Evolutionary conservation across 2,113 vertebrate genomes (phyloP).

Genomic region (Pipa parva): DNA sequence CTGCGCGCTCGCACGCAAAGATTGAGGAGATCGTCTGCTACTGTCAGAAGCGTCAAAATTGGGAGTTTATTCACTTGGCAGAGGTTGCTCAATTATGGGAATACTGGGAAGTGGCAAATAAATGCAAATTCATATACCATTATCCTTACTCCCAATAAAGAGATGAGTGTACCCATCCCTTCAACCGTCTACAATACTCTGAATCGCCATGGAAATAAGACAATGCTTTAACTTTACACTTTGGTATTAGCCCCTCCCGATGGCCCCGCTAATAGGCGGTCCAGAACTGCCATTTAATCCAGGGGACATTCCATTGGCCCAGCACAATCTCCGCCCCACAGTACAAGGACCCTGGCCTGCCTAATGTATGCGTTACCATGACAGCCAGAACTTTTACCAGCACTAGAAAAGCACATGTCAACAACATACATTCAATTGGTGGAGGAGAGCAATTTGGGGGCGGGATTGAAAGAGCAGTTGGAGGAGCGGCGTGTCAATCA

Average conservation of each 20-base stretch:
- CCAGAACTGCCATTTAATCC: neutral
- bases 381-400: neutral
- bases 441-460: neutral
- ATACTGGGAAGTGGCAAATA: neutral
- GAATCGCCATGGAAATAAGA: slow-evolving; percentile 5
- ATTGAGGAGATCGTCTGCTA: too few relatives aligned
- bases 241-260: neutral
- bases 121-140: neutral
- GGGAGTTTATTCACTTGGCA: too few relatives aligned
- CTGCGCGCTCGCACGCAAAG: too few relatives aligned
- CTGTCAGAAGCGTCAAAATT: too few relatives aligned
- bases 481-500: slow-evolving; percentile 1
- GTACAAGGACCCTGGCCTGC: neutral
- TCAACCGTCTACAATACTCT: neutral
- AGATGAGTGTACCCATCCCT: too few relatives aligned
- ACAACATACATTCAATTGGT: neutral
- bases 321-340: neutral
- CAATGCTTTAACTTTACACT: slow-evolving; percentile 5
- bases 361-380: slow-evolving; percentile 10
- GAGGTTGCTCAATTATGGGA: too few relatives aligned
- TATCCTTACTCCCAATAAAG: too few relatives aligned
- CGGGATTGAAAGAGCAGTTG: slow-evolving; percentile 2
- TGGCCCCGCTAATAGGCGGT: neutral
- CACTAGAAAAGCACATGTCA: neutral
- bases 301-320: neutral